Base-by-base conservation (phyloP, 2,113 vertebrate species). In the Callorhinus ursinus region DNA sequence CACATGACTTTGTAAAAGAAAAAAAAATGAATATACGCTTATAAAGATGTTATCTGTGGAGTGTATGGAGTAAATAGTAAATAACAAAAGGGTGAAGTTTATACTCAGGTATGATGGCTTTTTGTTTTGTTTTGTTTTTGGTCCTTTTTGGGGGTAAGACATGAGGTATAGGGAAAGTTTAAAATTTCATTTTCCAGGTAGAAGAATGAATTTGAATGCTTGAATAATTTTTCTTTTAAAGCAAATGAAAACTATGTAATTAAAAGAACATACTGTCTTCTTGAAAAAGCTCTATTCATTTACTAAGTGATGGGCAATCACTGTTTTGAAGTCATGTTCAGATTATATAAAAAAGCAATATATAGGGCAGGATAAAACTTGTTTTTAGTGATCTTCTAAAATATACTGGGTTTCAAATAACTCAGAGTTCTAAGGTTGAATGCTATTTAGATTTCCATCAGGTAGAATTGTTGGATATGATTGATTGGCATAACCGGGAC, bases 21-120 rank as follows among this genome's bases (percentile, higher is more conserved):
- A 87, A 92, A 92, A 97, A 93, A 98, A 95, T 67, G 97, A 96
- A 36, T 97, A 90, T 55, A 13, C 6, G n/a, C 53, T 81, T 96
- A 84, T 72, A 57, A 90, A 93, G 94, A 90, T 90, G 74, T 69
- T 92, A 74, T 90, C 69, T 95, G 46, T 77, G 59, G 55, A 76
- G 57, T 83, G 6, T 51, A 79, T 42, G 51, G 36, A 74, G 12
- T 95, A 85, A 80, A 96, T 88, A 63, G 42, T 81, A 85, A 95
- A 92, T 81, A 95, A 57, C 16, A 71, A 55, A 92, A 96, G 51
- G 95, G n/a, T 71, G 21, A 90, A 65, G 9, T 93, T 97, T 82
- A 77, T 72, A 24, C 57, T 91, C 31, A 85, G 28, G n/a, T 93
- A 53, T 92, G 76, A 88, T 49, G 39, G 16, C 12, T 33, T 28